These are phyloP conservation scores for Cyprinodon tularosa DNA, from an alignment of 2,113 vertebrate species.

Conservation along the genomic window DNA sequence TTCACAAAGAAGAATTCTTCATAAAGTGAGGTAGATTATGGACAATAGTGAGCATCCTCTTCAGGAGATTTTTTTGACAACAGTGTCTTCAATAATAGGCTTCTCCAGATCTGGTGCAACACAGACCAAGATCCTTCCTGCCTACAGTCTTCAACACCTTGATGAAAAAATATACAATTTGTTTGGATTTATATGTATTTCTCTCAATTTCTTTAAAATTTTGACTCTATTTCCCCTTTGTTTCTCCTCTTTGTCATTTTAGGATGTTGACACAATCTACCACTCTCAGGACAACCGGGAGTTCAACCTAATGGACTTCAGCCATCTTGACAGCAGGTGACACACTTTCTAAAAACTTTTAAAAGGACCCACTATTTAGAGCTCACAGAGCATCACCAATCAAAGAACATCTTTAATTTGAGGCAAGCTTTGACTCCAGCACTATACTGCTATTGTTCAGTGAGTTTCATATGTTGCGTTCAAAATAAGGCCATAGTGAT, in stretches of 20 bases:
- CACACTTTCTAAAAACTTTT: conserved; percentile 29
- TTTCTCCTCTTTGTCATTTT: conserved; percentile 25
- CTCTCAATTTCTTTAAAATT: too few species aligned
- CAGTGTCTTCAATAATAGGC: too few species aligned
- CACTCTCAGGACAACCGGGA: conserved; percentile 92
- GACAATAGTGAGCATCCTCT: too few species aligned
- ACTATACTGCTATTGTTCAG: neutral
- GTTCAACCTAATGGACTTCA: conserved; percentile 91
- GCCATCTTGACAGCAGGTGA: conserved; percentile 91
- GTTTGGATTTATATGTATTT: too few species aligned
- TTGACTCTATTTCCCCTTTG: neutral
- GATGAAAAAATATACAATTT: too few species aligned
- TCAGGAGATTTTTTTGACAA: too few species aligned
- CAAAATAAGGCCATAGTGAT: conserved; percentile 12
- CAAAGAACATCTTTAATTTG: neutral
- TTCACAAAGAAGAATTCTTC: too few species aligned
- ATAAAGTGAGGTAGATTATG: too few species aligned
- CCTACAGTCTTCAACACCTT: too few species aligned
- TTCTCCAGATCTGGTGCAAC: too few species aligned
- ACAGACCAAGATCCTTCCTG: too few species aligned
- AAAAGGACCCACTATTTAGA: conserved; percentile 7
- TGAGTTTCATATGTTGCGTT: conserved; percentile 17
- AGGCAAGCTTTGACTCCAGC: conserved; percentile 7
- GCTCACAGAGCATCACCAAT: neutral
- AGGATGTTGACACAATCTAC: conserved; percentile 96